Conservation (phyloP, 2,888 invertebrate genomes). For the Dynastes maya region DNA sequence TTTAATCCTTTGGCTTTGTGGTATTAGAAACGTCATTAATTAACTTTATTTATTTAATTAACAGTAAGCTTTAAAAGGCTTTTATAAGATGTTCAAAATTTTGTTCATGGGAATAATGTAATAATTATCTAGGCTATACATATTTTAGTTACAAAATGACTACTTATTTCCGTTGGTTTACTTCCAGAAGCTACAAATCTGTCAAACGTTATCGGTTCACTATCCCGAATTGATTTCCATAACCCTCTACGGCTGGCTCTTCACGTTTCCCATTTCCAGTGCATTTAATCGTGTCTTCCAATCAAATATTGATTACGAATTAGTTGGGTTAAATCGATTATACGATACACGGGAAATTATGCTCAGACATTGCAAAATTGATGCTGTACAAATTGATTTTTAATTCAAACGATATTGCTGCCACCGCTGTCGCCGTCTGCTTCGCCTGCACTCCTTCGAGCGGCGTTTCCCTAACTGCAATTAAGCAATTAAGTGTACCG, state of each 20-base stretch:
- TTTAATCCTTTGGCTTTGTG: no score
- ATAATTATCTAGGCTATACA: neutral
- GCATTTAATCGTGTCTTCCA: constrained; percentile 49
- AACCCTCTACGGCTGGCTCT: neutral
- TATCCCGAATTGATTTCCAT: constrained; percentile 25
- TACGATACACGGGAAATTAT: constrained; percentile 62
- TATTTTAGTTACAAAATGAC: neutral
- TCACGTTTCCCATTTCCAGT: constrained; percentile 32
- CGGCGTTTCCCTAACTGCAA: constrained; percentile 34
- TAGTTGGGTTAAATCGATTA: constrained; percentile 59
- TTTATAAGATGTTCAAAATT: no score
- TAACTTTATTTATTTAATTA: no score
- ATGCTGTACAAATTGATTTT: constrained; percentile 66
- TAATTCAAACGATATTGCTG: constrained; percentile 60
- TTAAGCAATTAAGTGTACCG: constrained; percentile 39
- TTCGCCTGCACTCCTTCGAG: constrained; percentile 34
- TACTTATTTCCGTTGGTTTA: neutral
- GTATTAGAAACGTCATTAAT: no score
- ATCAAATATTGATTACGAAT: constrained; percentile 60
- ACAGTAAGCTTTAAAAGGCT: no score
- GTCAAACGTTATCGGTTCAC: constrained; percentile 7
- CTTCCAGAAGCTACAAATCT: constrained; percentile 17
- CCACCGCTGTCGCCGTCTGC: constrained; percentile 17
- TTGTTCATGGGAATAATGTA: neutral
- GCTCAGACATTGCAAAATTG: constrained; percentile 64